Conservation (phyloP, 2,888 invertebrate species). For the Seira musarum region DNA sequence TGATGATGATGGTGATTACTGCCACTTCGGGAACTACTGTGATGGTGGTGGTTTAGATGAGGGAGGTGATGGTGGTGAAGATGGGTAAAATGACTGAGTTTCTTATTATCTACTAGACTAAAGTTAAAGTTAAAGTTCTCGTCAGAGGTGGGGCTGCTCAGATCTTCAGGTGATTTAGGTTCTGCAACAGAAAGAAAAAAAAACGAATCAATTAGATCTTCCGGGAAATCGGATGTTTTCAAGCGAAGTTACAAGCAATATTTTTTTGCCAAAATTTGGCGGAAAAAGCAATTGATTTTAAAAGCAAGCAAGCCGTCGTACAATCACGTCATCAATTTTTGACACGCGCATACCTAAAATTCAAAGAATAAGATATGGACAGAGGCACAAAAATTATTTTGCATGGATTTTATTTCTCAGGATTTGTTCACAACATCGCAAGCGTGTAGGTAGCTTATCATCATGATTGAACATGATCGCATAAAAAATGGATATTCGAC, state of each 20-base stretch:
- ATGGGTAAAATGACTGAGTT: slow-evolving; percentile 56
- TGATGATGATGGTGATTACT: slow-evolving; percentile 52
- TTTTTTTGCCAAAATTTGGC: no score
- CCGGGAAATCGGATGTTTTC: no score
- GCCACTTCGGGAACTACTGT: slow-evolving; percentile 48
- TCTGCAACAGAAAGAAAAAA: slow-evolving; percentile 39
- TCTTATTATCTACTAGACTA: slow-evolving; percentile 61
- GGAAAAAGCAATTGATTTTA: no score
- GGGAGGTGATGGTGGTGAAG: slow-evolving; percentile 44
- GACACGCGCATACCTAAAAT: no score
- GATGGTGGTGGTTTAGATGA: slow-evolving; percentile 34
- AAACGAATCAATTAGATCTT: slow-evolving; percentile 2
- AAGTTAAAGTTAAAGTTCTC: slow-evolving; percentile 66
- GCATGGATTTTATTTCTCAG: no score
- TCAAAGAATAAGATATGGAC: no score
- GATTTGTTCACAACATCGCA: no score
- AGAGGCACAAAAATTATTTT: no score
- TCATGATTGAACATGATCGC: not conserved
- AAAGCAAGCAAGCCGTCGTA: no score
- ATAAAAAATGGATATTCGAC: slow-evolving; percentile 6
- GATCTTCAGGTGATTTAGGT: slow-evolving; percentile 54
- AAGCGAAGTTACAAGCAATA: no score
- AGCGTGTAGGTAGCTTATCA: no score
- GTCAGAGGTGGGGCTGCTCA: slow-evolving; percentile 63
- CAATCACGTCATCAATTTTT: no score